A percentile compares a stretch with the other conserved stretches of the same genome.
Evolutionary conservation across 2,797 vertebrate genomes (phyloP).

Genomic region (Epinephelus malabaricus): DNA sequence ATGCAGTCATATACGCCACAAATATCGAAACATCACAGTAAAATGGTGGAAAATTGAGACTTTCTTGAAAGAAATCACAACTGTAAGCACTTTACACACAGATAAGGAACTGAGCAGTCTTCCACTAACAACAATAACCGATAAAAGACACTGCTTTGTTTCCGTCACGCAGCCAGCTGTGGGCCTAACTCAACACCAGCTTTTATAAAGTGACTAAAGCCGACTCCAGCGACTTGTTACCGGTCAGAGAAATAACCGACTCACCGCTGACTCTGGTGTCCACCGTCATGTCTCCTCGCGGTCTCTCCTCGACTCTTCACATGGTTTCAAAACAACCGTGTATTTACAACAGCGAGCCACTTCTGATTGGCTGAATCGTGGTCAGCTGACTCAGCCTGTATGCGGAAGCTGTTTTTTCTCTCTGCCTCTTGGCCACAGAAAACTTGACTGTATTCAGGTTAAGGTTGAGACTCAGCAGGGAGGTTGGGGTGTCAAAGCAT

Average conservation of each 20-base stretch:
- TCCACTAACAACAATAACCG: background rate
- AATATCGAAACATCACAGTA: background rate
- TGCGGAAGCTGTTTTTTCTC: constrained; percentile 16
- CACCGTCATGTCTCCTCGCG: constrained; percentile 31
- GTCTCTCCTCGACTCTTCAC: background rate
- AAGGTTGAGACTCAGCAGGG: constrained; percentile 59
- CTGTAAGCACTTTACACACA: background rate
- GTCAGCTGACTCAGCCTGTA: constrained; percentile 67
- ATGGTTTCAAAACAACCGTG: background rate
- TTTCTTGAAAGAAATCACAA: background rate
- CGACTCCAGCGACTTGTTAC: background rate
- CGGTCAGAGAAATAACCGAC: background rate
- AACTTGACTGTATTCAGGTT: constrained; percentile 42
- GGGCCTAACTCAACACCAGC: background rate
- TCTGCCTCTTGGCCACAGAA: background rate
- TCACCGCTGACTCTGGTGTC: constrained; percentile 46
- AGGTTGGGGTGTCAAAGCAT: too few relatives aligned
- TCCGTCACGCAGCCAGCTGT: background rate
- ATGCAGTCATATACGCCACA: background rate
- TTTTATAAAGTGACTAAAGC: too few relatives aligned
- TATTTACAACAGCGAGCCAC: constrained; percentile 49
- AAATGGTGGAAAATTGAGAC: background rate
- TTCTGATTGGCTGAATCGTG: constrained; percentile 66
- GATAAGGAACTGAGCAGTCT: too few relatives aligned
- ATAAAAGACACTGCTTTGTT: background rate